Evolutionary conservation across 2,888 invertebrate genomes (phyloP).

Genomic region (Nymphalis polychloros): DNA sequence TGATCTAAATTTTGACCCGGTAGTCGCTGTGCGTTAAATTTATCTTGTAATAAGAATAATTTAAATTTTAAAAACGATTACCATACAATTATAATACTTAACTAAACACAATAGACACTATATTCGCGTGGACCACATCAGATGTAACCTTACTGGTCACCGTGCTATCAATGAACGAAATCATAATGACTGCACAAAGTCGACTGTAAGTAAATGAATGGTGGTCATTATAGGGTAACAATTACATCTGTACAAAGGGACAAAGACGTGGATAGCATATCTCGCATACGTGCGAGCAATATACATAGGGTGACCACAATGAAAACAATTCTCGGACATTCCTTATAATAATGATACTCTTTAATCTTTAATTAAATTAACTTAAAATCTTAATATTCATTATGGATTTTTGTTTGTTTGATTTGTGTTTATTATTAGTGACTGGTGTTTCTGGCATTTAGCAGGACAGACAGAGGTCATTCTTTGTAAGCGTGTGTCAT

Average conservation of each 20-base stretch:
- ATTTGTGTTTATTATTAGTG: no score
- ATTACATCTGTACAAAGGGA: conserved; percentile 54
- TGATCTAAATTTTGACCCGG: no score
- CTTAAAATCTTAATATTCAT: no score
- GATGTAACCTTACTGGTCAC: conserved; percentile 30
- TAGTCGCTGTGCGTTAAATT: no score
- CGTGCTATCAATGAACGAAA: conserved; percentile 40
- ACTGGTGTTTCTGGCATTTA: no score
- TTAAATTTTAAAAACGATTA: no score
- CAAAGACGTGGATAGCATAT: conserved; percentile 52
- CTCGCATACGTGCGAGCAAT: conserved; percentile 36
- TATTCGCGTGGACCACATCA: conserved; percentile 26
- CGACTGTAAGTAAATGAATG: conserved; percentile 55
- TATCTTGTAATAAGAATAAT: no score
- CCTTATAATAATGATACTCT: background rate
- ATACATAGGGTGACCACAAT: conserved; percentile 41
- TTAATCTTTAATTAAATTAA: no score
- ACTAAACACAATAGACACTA: conserved; percentile 14
- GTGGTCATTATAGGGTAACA: conserved; percentile 59
- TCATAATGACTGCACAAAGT: conserved; percentile 43
- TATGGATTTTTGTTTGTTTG: no score
- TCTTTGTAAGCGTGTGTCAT: no score
- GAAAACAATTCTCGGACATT: background rate
- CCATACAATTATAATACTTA: background rate
- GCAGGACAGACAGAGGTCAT: no score